Conservation (phyloP, 2,888 invertebrate species). For the Calameuta idolon region DNA sequence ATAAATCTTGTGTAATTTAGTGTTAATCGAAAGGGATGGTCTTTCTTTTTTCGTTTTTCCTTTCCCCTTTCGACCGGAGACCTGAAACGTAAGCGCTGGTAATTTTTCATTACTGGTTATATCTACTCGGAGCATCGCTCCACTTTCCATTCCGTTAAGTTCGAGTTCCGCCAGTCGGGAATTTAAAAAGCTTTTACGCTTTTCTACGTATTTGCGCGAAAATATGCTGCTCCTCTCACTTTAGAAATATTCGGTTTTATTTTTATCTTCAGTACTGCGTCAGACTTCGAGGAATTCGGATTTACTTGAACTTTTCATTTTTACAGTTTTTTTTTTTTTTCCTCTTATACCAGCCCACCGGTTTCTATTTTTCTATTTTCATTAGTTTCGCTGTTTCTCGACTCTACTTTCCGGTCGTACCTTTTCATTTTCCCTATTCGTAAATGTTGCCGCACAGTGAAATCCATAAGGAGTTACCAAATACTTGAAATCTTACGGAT, state of each 20-base stretch:
- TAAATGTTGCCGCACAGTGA: neutral
- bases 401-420: neutral
- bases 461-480: neutral
- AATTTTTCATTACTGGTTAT: neutral
- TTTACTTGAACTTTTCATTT: neutral
- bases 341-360: neutral
- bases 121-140: neutral
- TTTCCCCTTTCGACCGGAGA: neutral
- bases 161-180: neutral
- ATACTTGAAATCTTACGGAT: neutral
- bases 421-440: neutral
- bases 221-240: neutral
- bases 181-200: neutral
- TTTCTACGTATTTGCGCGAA: neutral
- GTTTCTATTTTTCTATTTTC: neutral
- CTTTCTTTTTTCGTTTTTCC: neutral
- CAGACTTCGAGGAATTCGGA: neutral
- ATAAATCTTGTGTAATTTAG: conserved; percentile 52
- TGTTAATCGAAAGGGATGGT: neutral
- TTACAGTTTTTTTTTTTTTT: neutral
- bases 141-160: neutral
- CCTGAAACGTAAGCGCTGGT: neutral
- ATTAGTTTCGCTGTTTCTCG: neutral
- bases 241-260: neutral
- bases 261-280: neutral